phyloP scores from a whole-genome alignment of 2,113 vertebrate species.

The Dipodomys ordii region DNA sequence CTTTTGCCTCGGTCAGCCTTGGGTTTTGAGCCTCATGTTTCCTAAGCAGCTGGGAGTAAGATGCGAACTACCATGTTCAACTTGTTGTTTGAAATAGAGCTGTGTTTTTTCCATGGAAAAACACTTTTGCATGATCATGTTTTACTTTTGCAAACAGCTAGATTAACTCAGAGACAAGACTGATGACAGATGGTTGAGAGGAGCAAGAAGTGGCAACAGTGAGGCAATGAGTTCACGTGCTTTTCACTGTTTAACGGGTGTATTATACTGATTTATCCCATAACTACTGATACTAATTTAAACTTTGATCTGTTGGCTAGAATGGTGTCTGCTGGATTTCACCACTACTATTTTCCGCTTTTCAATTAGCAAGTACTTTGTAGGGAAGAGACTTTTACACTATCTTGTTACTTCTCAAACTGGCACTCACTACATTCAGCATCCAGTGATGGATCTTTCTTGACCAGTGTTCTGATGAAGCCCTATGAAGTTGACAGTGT shows the following conservation, averaged over 20 bases:
- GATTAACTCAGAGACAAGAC: slow-evolving; percentile 11
- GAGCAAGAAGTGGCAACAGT: background rate
- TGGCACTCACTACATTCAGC: slow-evolving; percentile 7
- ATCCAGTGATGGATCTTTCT: background rate
- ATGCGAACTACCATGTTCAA: too few relatives aligned
- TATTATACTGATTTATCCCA: background rate
- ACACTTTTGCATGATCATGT: too few relatives aligned
- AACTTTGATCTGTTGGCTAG: background rate
- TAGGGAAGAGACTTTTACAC: background rate
- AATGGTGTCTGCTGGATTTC: background rate
- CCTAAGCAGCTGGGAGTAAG: too few relatives aligned
- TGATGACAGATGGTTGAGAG: slow-evolving; percentile 24
- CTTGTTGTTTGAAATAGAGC: background rate
- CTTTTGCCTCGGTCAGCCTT: too few relatives aligned
- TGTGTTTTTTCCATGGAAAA: background rate
- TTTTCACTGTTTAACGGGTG: background rate
- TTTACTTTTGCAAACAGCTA: slow-evolving; percentile 32
- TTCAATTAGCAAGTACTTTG: slow-evolving; percentile 18
- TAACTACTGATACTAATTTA: background rate
- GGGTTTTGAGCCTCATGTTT: too few relatives aligned
- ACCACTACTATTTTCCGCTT: background rate
- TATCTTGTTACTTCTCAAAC: slow-evolving; percentile 25
- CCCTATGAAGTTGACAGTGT: background rate
- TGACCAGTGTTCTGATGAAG: slow-evolving; percentile 1
- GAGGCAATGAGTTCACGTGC: slow-evolving; percentile 13